phyloP scores from a whole-genome alignment of 2,888 invertebrate species.

The Beris morrisii region DNA sequence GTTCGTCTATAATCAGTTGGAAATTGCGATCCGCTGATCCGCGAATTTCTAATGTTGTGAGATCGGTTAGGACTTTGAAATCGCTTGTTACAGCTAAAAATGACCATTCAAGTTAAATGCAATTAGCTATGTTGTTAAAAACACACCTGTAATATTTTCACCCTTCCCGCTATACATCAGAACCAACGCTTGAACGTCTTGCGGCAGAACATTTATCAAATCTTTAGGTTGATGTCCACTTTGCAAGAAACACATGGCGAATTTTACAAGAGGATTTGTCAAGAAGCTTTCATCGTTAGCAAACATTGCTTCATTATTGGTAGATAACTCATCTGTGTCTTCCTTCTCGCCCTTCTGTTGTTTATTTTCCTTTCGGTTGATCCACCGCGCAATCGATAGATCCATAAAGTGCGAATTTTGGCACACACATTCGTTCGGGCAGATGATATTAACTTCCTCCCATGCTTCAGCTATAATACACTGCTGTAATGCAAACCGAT shows the following conservation, averaged over 20 bases:
- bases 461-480: slow-evolving; percentile 39
- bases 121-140: not conserved
- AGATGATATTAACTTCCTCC: slow-evolving; percentile 46
- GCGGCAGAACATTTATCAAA: slow-evolving; percentile 56
- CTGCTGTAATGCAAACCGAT: slow-evolving; percentile 16
- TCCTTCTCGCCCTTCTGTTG: slow-evolving; percentile 5
- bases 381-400: slow-evolving; percentile 61
- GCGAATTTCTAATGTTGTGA: slow-evolving; percentile 64
- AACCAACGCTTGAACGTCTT: slow-evolving; percentile 60
- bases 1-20: slow-evolving; percentile 57
- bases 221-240: slow-evolving; percentile 54
- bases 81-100: slow-evolving; percentile 51
- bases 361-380: slow-evolving; percentile 42
- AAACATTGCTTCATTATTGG: slow-evolving; percentile 42
- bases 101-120: slow-evolving; percentile 1
- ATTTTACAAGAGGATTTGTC: slow-evolving; percentile 57
- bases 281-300: slow-evolving; percentile 54
- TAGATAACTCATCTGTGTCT: not conserved
- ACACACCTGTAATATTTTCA: slow-evolving; percentile 49
- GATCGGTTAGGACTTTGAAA: slow-evolving; percentile 51
- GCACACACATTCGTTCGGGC: slow-evolving; percentile 61
- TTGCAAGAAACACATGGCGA: slow-evolving; percentile 61
- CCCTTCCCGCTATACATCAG: slow-evolving; percentile 60
- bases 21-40: slow-evolving; percentile 58
- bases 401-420: slow-evolving; percentile 60